Evolutionary conservation across 1,140 invertebrate genomes (phyloP), one percentile per base, ranked within the genome.

Genomic region (Orussus abietinus): DNA sequence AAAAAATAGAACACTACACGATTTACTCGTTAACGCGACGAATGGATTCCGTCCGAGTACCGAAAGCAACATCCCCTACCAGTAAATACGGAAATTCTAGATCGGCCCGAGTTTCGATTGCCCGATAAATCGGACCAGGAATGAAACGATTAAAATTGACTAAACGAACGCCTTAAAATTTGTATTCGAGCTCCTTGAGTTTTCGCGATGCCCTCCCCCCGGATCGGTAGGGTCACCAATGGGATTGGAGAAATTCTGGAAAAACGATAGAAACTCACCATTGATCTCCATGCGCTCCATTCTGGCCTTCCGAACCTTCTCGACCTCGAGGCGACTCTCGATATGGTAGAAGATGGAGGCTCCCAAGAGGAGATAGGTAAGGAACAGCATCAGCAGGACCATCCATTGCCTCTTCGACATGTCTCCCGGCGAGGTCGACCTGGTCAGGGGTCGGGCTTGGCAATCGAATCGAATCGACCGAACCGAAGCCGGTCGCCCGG

Each of bases 371-470:
- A 89, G 68, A 61, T 90, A 90, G 19, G 80, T 77, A 29, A 88
- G 76, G 52, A 88, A 87, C 45, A 90, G 75, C 49, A 83, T 79
- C 49, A 88, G 71, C 66, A 88, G 75, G 34, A 83, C 79, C 28
- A 86, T 76, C 79, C 86, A 83, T 75, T 88, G 83, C 73, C 82
- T 86, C 61, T 85, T 86, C 64, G 85, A 86, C 85, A 89, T 88
- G 74, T 53, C 68, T 45, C 38, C 14, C 25, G 22, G 9, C 3
- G 14, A 32, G 26, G 29, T 40, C 5, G 19, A n/a, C n/a, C n/a
- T n/a, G n/a, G n/a, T n/a, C n/a, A n/a, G n/a, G n/a, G n/a, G n/a
- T n/a, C n/a, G n/a, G n/a, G n/a, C n/a, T n/a, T n/a, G n/a, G n/a
- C n/a, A n/a, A n/a, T n/a, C n/a, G n/a, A n/a, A n/a, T n/a, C n/a